Conservation (phyloP, 2,888 invertebrate genomes). For the Conops quadrifasciatus region DNA sequence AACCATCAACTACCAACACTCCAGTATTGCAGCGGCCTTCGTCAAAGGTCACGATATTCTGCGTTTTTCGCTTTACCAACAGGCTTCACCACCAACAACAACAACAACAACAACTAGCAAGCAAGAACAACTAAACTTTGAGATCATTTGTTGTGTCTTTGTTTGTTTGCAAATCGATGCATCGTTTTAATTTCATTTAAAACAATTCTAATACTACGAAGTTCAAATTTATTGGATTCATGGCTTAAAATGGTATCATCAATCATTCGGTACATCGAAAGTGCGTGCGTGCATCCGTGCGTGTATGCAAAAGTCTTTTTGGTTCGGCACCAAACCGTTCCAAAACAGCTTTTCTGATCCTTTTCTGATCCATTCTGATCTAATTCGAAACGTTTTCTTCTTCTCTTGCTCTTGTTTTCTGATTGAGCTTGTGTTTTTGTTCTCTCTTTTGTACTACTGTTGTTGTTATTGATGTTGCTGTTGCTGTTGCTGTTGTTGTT, state of each 20-base stretch:
- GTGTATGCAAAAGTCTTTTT: neutral
- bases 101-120: neutral
- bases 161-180: conserved; percentile 15
- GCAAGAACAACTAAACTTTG: no score
- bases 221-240: no score
- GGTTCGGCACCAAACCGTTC: neutral
- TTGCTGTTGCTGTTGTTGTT: neutral
- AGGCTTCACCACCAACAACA: no score
- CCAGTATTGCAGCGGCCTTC: no score
- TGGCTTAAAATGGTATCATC: conserved; percentile 16
- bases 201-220: no score
- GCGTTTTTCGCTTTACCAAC: no score
- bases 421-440: conserved; percentile 14
- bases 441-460: conserved; percentile 3
- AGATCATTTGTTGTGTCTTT: conserved; percentile 13
- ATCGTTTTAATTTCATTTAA: neutral
- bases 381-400: neutral
- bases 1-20: no score
- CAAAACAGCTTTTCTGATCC: no score
- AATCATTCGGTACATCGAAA: neutral
- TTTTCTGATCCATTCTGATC: no score
- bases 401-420: neutral
- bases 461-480: neutral
- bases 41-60: no score
- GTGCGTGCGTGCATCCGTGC: neutral